Conservation (phyloP, 1,140 invertebrate genomes). For the Calephelis virginiensis region DNA sequence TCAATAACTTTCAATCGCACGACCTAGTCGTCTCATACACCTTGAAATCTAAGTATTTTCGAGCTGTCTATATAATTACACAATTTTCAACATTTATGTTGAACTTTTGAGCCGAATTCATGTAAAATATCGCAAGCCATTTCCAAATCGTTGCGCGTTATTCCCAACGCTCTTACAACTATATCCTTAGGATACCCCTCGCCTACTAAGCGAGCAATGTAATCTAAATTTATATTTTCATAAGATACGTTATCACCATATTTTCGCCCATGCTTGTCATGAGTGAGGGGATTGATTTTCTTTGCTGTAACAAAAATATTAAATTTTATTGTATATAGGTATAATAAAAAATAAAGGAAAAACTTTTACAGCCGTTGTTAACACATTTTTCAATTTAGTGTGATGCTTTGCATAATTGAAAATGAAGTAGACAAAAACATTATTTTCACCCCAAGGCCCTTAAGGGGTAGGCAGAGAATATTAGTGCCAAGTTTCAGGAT, state of each 20-base stretch:
- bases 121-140: constrained; percentile 97
- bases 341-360: too few relatives aligned
- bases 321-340: too few relatives aligned
- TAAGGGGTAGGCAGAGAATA: too few relatives aligned
- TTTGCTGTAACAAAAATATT: constrained; percentile 55
- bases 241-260: constrained; percentile 80
- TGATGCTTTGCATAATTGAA: too few relatives aligned
- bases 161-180: constrained; percentile 93
- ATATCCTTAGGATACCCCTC: constrained; percentile 94
- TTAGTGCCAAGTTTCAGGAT: too few relatives aligned
- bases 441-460: too few relatives aligned
- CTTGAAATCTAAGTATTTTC: not conserved
- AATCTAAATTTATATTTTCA: constrained; percentile 95
- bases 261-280: constrained; percentile 72
- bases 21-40: too few relatives aligned
- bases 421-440: too few relatives aligned
- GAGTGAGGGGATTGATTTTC: constrained; percentile 73
- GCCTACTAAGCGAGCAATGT: constrained; percentile 90
- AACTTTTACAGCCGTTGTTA: too few relatives aligned
- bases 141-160: constrained; percentile 94
- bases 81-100: constrained; percentile 47
- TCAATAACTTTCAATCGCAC: too few relatives aligned
- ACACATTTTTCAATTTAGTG: too few relatives aligned
- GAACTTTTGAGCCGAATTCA: constrained; percentile 85
- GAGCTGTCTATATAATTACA: constrained; percentile 3